Evolutionary conservation across 2,888 invertebrate species (phyloP), one percentile per base, ranked within the genome.

Genomic region (Geotrupes spiniger): DNA sequence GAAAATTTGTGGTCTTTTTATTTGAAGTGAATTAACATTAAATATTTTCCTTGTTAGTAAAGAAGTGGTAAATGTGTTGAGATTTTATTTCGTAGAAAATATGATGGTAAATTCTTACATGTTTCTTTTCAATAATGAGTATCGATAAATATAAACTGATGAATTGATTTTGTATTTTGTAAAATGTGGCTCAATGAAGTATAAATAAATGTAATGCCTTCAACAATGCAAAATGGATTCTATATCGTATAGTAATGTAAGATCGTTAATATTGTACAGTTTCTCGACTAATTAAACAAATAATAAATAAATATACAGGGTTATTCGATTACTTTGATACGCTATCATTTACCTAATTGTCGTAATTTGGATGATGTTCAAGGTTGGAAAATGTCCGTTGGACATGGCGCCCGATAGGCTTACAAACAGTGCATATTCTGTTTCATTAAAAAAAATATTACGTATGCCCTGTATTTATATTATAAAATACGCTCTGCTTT

Each of bases 181-280:
- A 57, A 50, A 52, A 60, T 61, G 56, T 58, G 60, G 64, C 64
- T 65, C 64, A 65, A 63, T 57, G 47, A 51, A 50, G 52, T 52
- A 29, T 31, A 40, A 27, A 38, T 12, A 17, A 56, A 61, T 54
- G 55, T 62, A 63, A 56, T 66, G 67, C 66, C 67, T 68, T 65
- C 65, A 66, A 66, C 66, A 67, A 67, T 67, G 66, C 66, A 65
- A 68, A 65, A 62, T 63, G 56, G 65, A 65, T 54, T 58, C 43
- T 49, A 43, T 47, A 46, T 41, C 16, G 33, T 28, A 31, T 43
- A 36, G 28, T 26, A n/a, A 42, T 27, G 25, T 29, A 15, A 12
- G 29, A 42, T 36, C 27, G 42, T 51, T 40, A 6, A 46, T 14
- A 41, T 41, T 33, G 31, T 33, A 41, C 25, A 41, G 21, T 21